A percentile compares a stretch with the other conserved stretches of the same genome.
Evolutionary conservation across 2,797 vertebrate genomes (phyloP).

Genomic region (Enteromius unitaeniatus): DNA sequence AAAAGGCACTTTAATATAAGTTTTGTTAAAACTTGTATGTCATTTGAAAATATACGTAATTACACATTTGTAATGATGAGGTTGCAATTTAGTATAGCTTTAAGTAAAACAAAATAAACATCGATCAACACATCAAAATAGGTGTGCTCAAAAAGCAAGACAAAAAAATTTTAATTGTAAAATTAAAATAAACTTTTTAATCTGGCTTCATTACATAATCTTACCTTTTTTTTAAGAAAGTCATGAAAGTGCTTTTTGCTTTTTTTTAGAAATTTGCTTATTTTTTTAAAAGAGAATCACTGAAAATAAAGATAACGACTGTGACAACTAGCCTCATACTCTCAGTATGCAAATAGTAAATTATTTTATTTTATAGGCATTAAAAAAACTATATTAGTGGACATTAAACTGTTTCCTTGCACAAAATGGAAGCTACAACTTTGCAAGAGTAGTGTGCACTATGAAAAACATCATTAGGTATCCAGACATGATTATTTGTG

Average conservation of each 20-base stretch:
- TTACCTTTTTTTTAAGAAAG: not conserved
- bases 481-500: constrained; percentile 7
- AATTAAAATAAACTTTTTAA: not conserved
- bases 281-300: not conserved
- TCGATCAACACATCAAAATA: not conserved
- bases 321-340: not conserved
- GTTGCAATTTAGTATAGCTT: not conserved
- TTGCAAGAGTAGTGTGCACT: constrained; percentile 1
- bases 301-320: not conserved
- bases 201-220: not conserved
- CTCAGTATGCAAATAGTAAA: not conserved
- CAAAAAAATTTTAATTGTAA: not conserved
- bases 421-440: constrained; percentile 5
- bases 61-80: no score
- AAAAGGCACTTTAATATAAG: no score
- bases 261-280: no score
- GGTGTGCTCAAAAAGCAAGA: not conserved
- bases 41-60: no score
- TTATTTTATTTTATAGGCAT: not conserved
- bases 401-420: not conserved
- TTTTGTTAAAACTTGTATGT: no score
- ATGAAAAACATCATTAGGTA: constrained; percentile 16
- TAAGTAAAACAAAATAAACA: not conserved
- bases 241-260: not conserved
- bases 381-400: not conserved